Evolutionary conservation across 2,888 invertebrate species (phyloP).

Genomic region (Plagodis pulveraria): DNA sequence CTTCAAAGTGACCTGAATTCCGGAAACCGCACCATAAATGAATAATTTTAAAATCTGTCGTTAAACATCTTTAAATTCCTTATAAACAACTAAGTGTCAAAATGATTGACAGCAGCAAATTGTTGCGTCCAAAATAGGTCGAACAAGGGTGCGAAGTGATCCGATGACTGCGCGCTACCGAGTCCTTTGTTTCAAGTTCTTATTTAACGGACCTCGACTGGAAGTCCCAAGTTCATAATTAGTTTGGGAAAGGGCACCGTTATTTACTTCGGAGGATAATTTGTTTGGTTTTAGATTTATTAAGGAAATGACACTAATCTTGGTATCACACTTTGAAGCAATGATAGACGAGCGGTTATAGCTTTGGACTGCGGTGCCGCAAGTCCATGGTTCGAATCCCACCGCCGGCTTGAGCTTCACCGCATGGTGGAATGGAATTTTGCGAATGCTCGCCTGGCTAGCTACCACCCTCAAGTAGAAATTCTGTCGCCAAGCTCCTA

Average conservation of each 20-base stretch:
- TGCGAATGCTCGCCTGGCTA: too few species aligned
- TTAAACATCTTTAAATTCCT: not conserved
- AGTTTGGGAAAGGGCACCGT: conserved; percentile 9
- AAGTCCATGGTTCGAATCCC: too few species aligned
- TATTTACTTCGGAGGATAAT: conserved; percentile 3
- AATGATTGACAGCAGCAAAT: conserved; percentile 28
- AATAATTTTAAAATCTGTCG: not conserved
- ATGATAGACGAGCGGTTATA: too few species aligned
- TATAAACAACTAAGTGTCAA: conserved; percentile 7
- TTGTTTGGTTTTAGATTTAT: conserved; percentile 9
- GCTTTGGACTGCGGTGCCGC: too few species aligned
- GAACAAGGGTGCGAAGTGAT: conserved; percentile 17
- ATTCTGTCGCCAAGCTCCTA: too few species aligned
- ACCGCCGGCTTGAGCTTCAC: too few species aligned
- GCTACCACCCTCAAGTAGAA: too few species aligned
- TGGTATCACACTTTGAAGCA: too few species aligned
- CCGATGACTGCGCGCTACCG: conserved; percentile 10
- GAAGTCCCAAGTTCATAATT: conserved; percentile 17
- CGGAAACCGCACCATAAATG: too few species aligned
- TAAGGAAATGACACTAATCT: not conserved
- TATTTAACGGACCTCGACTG: conserved; percentile 5
- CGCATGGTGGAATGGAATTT: too few species aligned
- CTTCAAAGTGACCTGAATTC: too few species aligned
- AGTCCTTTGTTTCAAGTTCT: conserved; percentile 10
- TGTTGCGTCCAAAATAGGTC: conserved; percentile 30